Evolutionary conservation across 2,113 vertebrate genomes (phyloP), one percentile per base, ranked within the genome.

Genomic region (Caranx melampygus): DNA sequence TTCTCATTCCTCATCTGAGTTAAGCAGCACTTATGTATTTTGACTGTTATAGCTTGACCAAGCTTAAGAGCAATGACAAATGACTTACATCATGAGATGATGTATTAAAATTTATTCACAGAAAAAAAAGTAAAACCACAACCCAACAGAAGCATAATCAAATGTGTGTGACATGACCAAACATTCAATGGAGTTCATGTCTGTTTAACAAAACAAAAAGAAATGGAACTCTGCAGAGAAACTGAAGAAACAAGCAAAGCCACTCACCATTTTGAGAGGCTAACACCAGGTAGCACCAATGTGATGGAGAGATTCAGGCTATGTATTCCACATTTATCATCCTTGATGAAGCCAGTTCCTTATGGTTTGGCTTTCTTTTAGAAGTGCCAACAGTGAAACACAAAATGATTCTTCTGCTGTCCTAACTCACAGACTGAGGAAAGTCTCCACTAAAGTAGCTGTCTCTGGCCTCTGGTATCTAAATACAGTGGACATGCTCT

Each of bases 251-350:
- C 49, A 42, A 84, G 52, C 16, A 37, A 73, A 82, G 71, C 63
- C 82, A 93, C 93, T 92, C 87, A 91, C 88, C 88, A 80, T 88
- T 54, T 59, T 71, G 26, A 71, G 51, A 73, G 59, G 75, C 82
- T 74, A 70, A 81, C 59, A 12, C 60, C 71, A 63, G 67, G 62
- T 51, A 67, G 58, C 82, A 62, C 75, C 26, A 72, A 3, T 45
- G 51, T 63, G 61, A 70, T 70, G 52, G 21, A 72, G 45, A 69
- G 44, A 80, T 74, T 58, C 47, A 77, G 57, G 68, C 68, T 68
- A 33, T n/a, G 70, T 31, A 55, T 64, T 87, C 72, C 75, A 57
- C 61, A 44, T 84, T 82, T 75, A 73, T 87, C 79, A 60, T 78
- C 78, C 81, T 75, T 77, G 68, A 47, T 73, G 42, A 44, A 79